A percentile compares a stretch with the other conserved stretches of the same genome.
Evolutionary conservation across 2,888 invertebrate species (phyloP).

Genomic region (Erynnis tages): DNA sequence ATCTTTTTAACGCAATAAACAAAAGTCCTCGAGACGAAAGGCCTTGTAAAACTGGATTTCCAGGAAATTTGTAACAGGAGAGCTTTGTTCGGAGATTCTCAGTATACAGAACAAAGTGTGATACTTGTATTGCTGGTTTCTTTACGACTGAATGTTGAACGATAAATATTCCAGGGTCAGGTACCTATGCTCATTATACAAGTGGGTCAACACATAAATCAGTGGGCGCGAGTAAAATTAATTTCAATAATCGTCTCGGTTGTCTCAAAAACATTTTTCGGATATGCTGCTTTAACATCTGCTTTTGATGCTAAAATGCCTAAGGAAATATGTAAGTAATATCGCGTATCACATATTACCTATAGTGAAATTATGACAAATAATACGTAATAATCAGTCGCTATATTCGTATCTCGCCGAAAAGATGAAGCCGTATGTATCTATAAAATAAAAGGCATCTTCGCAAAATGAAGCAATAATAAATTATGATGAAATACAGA

Average conservation of each 20-base stretch:
- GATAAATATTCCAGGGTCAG: constrained; percentile 26
- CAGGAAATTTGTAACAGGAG: constrained; percentile 10
- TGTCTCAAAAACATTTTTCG: background rate
- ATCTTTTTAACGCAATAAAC: constrained; percentile 13
- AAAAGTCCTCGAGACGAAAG: constrained; percentile 5
- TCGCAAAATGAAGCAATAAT: no score
- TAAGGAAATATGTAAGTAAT: no score
- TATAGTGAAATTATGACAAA: no score
- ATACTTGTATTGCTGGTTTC: background rate
- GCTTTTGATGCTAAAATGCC: no score
- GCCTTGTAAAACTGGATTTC: constrained; percentile 5
- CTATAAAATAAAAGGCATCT: no score
- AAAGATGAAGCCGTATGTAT: no score
- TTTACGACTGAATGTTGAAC: constrained; percentile 3
- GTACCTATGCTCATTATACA: constrained; percentile 25
- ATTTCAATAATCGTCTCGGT: constrained; percentile 8
- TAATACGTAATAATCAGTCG: no score
- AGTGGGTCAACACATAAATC: constrained; percentile 32
- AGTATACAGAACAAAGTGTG: constrained; percentile 4
- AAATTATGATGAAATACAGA: no score
- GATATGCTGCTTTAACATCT: no score
- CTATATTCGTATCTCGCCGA: no score
- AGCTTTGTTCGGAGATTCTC: constrained; percentile 18
- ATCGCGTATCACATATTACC: no score
- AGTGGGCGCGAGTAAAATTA: constrained; percentile 22